Evolutionary conservation across 2,113 vertebrate genomes (phyloP).

Genomic region (Verasper variegatus): DNA sequence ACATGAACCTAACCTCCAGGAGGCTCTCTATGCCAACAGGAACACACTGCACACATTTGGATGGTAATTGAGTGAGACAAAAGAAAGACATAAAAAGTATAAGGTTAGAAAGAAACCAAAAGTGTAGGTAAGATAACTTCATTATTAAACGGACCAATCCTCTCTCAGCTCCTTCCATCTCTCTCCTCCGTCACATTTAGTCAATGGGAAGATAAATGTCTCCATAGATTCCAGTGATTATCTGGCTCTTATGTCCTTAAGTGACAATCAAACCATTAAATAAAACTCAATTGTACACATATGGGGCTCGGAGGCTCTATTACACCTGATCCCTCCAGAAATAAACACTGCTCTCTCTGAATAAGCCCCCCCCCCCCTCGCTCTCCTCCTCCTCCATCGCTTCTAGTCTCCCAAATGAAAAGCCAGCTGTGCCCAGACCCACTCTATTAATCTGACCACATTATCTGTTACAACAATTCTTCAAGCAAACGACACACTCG

Average conservation of each 20-base stretch:
- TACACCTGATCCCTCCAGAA: slow-evolving; percentile 66
- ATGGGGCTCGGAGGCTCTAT: slow-evolving; percentile 31
- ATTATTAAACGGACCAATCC: not conserved
- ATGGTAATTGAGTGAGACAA: not conserved
- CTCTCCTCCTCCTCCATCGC: slow-evolving; percentile 14
- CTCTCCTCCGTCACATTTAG: slow-evolving; percentile 28
- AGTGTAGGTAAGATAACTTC: not conserved
- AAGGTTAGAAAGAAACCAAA: not conserved
- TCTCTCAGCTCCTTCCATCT: not conserved
- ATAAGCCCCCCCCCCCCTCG: slow-evolving; percentile 3
- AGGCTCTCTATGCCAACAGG: slow-evolving; percentile 35
- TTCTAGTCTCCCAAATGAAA: slow-evolving; percentile 25
- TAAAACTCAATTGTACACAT: slow-evolving; percentile 53
- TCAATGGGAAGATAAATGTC: slow-evolving; percentile 42
- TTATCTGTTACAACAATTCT: slow-evolving; percentile 34
- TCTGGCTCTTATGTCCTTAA: slow-evolving; percentile 48
- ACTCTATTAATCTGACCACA: slow-evolving; percentile 46
- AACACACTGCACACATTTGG: not conserved
- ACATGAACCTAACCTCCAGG: slow-evolving; percentile 37
- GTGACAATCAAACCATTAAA: slow-evolving; percentile 60
- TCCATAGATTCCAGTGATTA: slow-evolving; percentile 49
- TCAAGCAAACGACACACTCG: slow-evolving; percentile 8
- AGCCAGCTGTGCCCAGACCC: slow-evolving; percentile 53
- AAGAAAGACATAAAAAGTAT: not conserved
- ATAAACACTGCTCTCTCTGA: slow-evolving; percentile 9